Evolutionary conservation across 2,113 vertebrate genomes (phyloP).

Genomic region (Rhinogobius similis): DNA sequence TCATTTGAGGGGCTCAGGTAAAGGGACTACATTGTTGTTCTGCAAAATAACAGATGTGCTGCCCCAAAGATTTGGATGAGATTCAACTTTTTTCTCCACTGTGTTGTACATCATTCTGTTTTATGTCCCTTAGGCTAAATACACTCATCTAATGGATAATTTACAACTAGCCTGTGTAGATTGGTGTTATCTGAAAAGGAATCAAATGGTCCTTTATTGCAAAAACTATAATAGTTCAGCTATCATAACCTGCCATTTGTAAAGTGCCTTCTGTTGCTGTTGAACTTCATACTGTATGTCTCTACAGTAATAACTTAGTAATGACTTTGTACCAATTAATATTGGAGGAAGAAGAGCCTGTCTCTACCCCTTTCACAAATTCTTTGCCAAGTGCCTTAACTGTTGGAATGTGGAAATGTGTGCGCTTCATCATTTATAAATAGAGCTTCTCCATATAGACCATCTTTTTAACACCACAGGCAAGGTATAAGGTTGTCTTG

Average conservation of each 20-base stretch:
- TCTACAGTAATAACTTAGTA: not conserved
- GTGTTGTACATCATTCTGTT: not conserved
- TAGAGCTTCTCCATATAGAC: conserved; percentile 2
- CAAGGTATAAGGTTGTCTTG: not conserved
- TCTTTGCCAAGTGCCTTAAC: not conserved
- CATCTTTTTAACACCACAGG: not conserved
- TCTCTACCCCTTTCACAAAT: not conserved
- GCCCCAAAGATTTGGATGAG: conserved; percentile 5
- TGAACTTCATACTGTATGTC: not conserved
- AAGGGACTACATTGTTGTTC: not conserved
- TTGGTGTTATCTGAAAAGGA: not conserved
- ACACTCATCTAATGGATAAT: not conserved
- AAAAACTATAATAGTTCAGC: not conserved
- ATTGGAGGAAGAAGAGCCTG: not conserved
- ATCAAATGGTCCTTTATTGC: not conserved
- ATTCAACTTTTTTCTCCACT: not conserved
- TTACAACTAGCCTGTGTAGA: not conserved
- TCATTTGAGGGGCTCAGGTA: not conserved
- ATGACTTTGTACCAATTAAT: not conserved
- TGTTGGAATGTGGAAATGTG: not conserved
- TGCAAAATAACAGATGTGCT: conserved; percentile 9
- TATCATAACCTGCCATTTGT: not conserved
- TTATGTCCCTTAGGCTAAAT: not conserved
- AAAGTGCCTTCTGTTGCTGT: not conserved
- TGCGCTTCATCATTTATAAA: conserved; percentile 7